These are phyloP conservation scores for Oscheius sp. DNA, from an alignment of 1,140 invertebrate genomes.

Conservation along the genomic window DNA sequence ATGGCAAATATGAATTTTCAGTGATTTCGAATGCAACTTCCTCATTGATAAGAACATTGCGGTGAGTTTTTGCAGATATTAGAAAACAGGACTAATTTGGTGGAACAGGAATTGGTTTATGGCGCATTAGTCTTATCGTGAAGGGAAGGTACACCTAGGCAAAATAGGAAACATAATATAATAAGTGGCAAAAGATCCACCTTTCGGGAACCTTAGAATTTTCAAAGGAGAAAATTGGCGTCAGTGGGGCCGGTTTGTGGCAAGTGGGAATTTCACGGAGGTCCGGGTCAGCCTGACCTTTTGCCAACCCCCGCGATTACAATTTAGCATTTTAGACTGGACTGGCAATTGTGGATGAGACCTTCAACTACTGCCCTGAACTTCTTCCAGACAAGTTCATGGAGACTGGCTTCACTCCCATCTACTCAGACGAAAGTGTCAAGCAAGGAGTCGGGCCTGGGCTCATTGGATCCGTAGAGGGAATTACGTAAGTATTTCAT, in stretches of 20 bases:
- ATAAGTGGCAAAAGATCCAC: not conserved
- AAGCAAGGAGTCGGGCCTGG: slow-evolving; percentile 3
- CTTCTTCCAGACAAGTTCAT: slow-evolving; percentile 22
- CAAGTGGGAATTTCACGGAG: too few relatives aligned
- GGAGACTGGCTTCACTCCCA: slow-evolving; percentile 5
- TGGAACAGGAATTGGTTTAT: not conserved
- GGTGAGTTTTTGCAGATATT: slow-evolving; percentile 56
- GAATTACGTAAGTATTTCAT: not conserved
- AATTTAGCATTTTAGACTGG: slow-evolving; percentile 20
- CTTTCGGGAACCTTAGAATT: not conserved
- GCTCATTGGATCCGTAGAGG: not conserved
- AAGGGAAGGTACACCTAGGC: too few relatives aligned
- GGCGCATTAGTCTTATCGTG: too few relatives aligned
- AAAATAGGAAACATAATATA: too few relatives aligned
- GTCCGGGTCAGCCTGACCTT: too few relatives aligned
- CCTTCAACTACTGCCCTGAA: slow-evolving; percentile 3
- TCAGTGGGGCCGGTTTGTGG: too few relatives aligned
- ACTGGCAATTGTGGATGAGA: slow-evolving; percentile 22
- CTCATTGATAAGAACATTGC: slow-evolving; percentile 71
- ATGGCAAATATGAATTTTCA: not conserved
- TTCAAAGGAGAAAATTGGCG: too few relatives aligned
- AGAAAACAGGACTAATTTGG: too few relatives aligned
- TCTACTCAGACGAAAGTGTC: slow-evolving; percentile 11
- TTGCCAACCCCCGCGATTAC: too few relatives aligned
- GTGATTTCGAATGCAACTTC: slow-evolving; percentile 69